phyloP scores from a whole-genome alignment of 2,797 vertebrate genomes.

The Esox lucius region DNA sequence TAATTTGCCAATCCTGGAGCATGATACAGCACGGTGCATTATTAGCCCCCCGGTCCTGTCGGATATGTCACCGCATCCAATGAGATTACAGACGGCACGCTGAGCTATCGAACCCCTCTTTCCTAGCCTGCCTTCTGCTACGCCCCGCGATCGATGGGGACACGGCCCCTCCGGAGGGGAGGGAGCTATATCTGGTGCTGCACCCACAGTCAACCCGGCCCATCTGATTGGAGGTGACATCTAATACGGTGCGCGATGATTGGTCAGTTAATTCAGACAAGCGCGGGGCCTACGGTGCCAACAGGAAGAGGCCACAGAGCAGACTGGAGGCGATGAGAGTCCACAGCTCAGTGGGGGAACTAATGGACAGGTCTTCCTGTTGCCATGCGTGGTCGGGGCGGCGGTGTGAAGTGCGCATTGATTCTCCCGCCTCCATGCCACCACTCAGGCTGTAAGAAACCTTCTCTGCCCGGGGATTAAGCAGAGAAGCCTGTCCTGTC shows the following conservation, averaged over 20 bases:
- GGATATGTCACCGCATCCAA: constrained; percentile 69
- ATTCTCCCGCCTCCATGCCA: constrained; percentile 1
- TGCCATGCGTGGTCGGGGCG: neutral
- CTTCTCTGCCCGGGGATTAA: neutral
- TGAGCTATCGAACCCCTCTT: constrained; percentile 50
- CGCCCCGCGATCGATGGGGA: constrained; percentile 60
- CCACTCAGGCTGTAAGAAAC: neutral
- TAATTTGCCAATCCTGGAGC: constrained; percentile 64
- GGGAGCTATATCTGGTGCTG: constrained; percentile 45
- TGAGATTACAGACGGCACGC: constrained; percentile 67
- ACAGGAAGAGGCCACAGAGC: neutral
- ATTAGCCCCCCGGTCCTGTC: constrained; percentile 56
- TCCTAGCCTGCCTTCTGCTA: constrained; percentile 8
- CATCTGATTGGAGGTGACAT: constrained; percentile 57
- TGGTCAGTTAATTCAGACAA: constrained; percentile 49
- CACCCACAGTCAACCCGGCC: constrained; percentile 34
- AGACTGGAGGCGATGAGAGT: neutral
- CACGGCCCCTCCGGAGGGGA: neutral
- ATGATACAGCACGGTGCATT: constrained; percentile 38
- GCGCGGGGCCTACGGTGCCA: neutral
- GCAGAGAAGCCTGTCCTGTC: constrained; percentile 8
- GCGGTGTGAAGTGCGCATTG: constrained; percentile 3
- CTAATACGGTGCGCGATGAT: constrained; percentile 49
- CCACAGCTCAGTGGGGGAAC: neutral
- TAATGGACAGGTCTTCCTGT: constrained; percentile 17